Base-by-base conservation (phyloP, 1,140 invertebrate species). In the Drosophila hydei region DNA sequence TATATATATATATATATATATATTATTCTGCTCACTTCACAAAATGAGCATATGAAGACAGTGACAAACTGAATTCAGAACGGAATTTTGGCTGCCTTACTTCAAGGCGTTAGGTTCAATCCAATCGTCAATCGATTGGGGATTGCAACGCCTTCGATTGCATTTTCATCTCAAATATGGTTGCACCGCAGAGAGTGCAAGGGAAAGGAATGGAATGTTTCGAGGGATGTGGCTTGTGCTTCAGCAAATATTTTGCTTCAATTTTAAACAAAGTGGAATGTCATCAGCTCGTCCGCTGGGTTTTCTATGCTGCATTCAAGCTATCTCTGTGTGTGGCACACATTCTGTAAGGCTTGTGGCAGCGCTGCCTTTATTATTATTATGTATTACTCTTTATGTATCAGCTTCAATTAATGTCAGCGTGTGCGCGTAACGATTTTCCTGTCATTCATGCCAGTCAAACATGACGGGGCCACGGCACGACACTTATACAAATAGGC, bases 341-440 rank as follows among this genome's bases (percentile, higher is more conserved):
- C 62, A 71, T 55, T 47, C 33, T 43, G 43, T 38, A 21, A 16
- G 33, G 52, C 36, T 25, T 58, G 43, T 47, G 59, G 45, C 38
- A 48, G 56, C 18, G 40, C 14, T 42, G 54, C 40, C 61, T 75
- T 83, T 81, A 70, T 77, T 81, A 80, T 84, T 84, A 72, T 78
- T 84, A 88, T 77, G 80, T 77, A 73, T 70, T 85, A 85, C 72
- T 73, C 64, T 68, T 78, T 78, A 78, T 83, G 83, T 88, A 87
- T 81, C 83, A 88, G 72, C 67, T 77, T 79, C 84, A 88, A 88
- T 88, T 88, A 88, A 89, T 89, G 83, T 89, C 83, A 88, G 84
- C 56, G 65, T 51, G 69, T 52, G 64, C 68, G 68, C 62, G 59
- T 73, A 88, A 88, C 83, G 83, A 76, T 81, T 88, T 83, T 79